Percentiles rank a stretch among this genome's conserved stretches.
Conservation (phyloP, 2,888 invertebrate species). For the Eupsilia transversa region DNA sequence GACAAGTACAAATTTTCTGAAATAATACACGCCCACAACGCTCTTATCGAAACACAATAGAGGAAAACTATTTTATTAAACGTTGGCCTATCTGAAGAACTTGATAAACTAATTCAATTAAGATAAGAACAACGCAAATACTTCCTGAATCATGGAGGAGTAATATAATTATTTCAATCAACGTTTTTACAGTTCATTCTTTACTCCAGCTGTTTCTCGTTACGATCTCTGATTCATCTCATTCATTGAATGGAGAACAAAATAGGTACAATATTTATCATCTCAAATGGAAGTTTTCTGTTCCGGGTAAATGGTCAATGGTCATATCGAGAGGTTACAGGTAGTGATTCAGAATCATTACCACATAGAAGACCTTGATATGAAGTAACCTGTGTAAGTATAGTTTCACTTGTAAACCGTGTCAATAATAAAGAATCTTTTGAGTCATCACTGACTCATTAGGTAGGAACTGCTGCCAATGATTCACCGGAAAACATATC, state of each 20-base stretch:
- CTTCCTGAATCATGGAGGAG: slow-evolving; percentile 29
- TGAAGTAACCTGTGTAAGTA: slow-evolving; percentile 42
- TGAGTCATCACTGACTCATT: slow-evolving; percentile 78
- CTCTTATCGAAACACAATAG: not conserved
- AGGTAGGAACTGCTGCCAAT: slow-evolving; percentile 43
- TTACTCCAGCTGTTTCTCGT: slow-evolving; percentile 21
- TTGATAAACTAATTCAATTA: slow-evolving; percentile 51
- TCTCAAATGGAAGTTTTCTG: slow-evolving; percentile 25
- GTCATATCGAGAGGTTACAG: slow-evolving; percentile 20
- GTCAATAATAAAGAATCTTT: slow-evolving; percentile 67
- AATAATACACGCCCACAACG: not conserved
- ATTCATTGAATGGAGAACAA: slow-evolving; percentile 22
- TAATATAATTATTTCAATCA: slow-evolving; percentile 42
- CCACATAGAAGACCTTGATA: slow-evolving; percentile 66
- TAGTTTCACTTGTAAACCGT: slow-evolving; percentile 66
- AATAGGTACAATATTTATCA: slow-evolving; percentile 19
- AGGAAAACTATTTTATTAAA: slow-evolving; percentile 14
- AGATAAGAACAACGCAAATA: slow-evolving; percentile 41
- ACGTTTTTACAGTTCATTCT: slow-evolving; percentile 7
- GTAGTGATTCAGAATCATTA: slow-evolving; percentile 69
- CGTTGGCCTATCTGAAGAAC: slow-evolving; percentile 34
- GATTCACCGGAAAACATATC: slow-evolving; percentile 69
- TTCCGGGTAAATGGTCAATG: slow-evolving; percentile 44
- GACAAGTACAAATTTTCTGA: not conserved
- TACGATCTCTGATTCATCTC: slow-evolving; percentile 50